phyloP scores from a whole-genome alignment of 1,140 invertebrate species.

The Agraylea sexmaculata region DNA sequence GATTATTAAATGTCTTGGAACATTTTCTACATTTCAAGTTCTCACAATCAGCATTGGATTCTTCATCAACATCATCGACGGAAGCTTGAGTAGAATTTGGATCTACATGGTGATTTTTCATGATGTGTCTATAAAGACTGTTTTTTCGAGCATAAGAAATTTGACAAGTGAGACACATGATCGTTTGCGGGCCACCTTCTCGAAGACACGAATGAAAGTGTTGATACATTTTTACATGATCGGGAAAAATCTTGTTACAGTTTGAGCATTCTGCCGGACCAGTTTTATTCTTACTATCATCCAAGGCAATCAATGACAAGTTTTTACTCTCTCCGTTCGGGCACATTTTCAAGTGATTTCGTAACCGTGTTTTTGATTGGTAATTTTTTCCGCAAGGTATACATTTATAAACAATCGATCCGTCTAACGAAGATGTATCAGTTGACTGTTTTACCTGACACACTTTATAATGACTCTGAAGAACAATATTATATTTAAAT shows the following conservation, averaged over 20 bases:
- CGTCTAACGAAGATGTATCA: too few species aligned
- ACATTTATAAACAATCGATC: too few species aligned
- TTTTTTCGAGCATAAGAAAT: constrained; percentile 12
- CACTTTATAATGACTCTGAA: constrained; percentile 29
- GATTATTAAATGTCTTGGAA: constrained; percentile 24
- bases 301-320: too few species aligned
- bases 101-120: constrained; percentile 13
- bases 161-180: constrained; percentile 16
- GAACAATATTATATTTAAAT: constrained; percentile 35
- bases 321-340: too few species aligned
- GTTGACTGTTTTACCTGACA: too few species aligned
- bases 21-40: constrained; percentile 31
- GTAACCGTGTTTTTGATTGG: too few species aligned
- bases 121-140: constrained; percentile 15
- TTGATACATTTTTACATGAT: constrained; percentile 12
- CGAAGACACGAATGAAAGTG: constrained; percentile 15
- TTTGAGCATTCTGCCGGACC: constrained; percentile 18
- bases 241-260: constrained; percentile 13
- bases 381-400: too few species aligned
- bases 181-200: constrained; percentile 5
- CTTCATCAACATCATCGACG: constrained; percentile 3
- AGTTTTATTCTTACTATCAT: too few species aligned
- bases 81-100: neutral
- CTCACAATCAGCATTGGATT: neutral
- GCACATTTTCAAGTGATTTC: too few species aligned